These are phyloP conservation scores for Tenthredo amoena DNA, from an alignment of 2,888 invertebrate species.

Conservation along the genomic window DNA sequence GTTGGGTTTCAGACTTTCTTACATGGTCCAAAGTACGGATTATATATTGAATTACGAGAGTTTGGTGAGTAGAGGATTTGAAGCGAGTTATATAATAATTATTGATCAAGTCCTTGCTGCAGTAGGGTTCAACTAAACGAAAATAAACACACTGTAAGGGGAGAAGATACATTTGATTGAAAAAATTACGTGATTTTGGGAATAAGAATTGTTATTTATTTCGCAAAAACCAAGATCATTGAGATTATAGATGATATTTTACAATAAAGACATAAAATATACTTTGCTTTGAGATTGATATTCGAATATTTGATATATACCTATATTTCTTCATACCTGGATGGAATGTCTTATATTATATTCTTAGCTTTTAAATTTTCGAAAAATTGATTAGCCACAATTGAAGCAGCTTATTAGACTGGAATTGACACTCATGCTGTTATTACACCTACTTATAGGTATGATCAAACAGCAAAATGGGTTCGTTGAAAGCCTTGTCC, in stretches of 20 bases:
- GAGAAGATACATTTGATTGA: neutral
- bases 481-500: constrained; percentile 81
- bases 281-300: constrained; percentile 1
- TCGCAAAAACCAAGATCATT: constrained; percentile 2
- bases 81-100: neutral
- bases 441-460: neutral
- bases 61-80: neutral
- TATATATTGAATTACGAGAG: neutral
- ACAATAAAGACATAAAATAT: constrained; percentile 24
- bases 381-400: neutral
- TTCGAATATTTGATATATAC: constrained; percentile 17
- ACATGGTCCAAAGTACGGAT: constrained; percentile 8
- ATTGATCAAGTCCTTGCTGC: neutral
- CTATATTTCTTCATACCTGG: neutral
- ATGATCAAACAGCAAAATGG: constrained; percentile 78
- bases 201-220: constrained; percentile 19
- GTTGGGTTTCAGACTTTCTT: neutral
- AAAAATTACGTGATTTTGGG: neutral
- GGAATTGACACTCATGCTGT: neutral
- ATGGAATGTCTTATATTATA: neutral
- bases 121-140: neutral
- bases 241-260: neutral
- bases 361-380: neutral
- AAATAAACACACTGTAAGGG: neutral
- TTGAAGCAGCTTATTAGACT: neutral